phyloP scores from a whole-genome alignment of 2,888 invertebrate species.

The Phymatocera aterrima region DNA sequence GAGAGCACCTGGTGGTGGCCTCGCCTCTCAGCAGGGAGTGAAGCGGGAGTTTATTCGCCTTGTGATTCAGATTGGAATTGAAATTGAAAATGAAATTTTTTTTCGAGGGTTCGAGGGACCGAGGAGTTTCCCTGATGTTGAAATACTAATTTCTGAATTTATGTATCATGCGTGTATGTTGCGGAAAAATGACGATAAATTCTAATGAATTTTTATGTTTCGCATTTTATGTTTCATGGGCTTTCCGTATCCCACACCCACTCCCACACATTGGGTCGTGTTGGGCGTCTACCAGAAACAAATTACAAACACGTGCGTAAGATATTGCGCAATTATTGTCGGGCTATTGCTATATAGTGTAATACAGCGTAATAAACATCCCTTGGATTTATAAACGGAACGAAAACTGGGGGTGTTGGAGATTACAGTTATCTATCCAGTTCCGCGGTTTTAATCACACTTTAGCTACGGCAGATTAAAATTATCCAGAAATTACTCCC shows the following conservation, averaged over 20 bases:
- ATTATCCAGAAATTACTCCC: constrained; percentile 42
- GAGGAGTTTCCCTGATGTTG: not conserved
- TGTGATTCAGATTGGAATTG: constrained; percentile 17
- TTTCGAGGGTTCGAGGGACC: not conserved
- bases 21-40: not conserved
- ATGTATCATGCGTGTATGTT: not conserved
- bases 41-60: not conserved
- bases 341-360: not conserved
- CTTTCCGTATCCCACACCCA: not conserved
- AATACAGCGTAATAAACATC: constrained; percentile 24
- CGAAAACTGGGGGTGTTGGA: constrained; percentile 25
- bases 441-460: constrained; percentile 44
- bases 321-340: constrained; percentile 36
- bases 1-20: not conserved
- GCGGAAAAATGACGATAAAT: not conserved
- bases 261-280: not conserved
- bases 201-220: not conserved
- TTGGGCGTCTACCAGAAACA: not conserved
- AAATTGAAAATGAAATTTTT: not conserved
- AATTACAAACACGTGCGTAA: constrained; percentile 23
- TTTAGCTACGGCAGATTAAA: constrained; percentile 34
- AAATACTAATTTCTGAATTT: constrained; percentile 17
- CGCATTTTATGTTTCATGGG: not conserved
- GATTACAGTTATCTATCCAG: constrained; percentile 40
- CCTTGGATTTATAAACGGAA: constrained; percentile 36